Percentiles rank a stretch among this genome's conserved stretches.
Evolutionary conservation across 2,113 vertebrate species (phyloP).

Genomic region (Ursus arctos): DNA sequence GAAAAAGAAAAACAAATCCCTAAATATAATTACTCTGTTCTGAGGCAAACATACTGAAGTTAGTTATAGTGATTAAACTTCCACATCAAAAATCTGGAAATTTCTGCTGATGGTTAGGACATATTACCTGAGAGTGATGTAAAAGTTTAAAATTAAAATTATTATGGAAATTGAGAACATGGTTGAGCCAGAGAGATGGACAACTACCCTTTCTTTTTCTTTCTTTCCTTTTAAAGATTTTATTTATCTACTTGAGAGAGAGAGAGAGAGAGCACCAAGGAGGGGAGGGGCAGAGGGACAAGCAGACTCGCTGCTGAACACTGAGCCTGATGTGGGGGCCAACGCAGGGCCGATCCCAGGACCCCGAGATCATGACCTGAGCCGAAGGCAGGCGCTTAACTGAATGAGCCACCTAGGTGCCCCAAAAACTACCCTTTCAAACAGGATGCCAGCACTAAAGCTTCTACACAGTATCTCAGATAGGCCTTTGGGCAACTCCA

Average conservation of each 20-base stretch:
- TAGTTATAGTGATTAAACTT: background rate
- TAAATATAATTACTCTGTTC: background rate
- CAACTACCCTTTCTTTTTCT: background rate
- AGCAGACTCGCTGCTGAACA: background rate
- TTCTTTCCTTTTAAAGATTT: background rate
- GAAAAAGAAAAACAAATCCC: conserved; percentile 28
- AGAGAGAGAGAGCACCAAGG: background rate
- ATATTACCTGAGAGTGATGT: background rate
- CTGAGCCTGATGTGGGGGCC: background rate
- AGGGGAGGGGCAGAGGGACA: background rate
- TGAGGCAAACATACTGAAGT: background rate
- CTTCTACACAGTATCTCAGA: background rate
- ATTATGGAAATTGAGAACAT: background rate
- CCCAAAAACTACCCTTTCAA: background rate
- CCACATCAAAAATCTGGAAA: conserved; percentile 15
- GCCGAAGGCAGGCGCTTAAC: background rate
- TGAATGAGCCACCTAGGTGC: background rate
- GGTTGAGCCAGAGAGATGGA: background rate
- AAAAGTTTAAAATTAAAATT: background rate
- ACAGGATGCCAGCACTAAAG: background rate
- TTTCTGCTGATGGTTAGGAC: background rate
- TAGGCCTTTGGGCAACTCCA: background rate
- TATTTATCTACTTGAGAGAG: background rate
- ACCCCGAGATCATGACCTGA: background rate
- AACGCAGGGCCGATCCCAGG: background rate